phyloP scores from a whole-genome alignment of 2,888 invertebrate genomes.

The Oeneis ivallda region DNA sequence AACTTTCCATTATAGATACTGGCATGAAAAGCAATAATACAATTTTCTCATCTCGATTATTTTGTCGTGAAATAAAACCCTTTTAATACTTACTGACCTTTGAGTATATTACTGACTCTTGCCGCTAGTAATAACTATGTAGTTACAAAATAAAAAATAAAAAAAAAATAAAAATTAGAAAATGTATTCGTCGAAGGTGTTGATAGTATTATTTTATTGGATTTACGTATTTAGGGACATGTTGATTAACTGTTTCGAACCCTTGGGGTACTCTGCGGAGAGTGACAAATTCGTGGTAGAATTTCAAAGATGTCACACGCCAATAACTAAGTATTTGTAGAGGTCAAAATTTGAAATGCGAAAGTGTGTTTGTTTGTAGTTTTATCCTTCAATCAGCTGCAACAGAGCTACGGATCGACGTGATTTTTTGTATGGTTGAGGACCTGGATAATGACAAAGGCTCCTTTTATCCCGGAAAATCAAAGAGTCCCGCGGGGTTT shows the following conservation, averaged over 20 bases:
- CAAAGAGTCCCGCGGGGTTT: too few relatives aligned
- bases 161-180: too few relatives aligned
- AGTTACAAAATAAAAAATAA: too few relatives aligned
- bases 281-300: neutral
- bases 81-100: neutral
- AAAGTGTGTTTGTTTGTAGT: too few relatives aligned
- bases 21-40: conserved; percentile 1
- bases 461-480: too few relatives aligned
- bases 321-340: neutral
- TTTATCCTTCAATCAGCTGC: too few relatives aligned
- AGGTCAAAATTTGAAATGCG: neutral
- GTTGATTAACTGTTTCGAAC: neutral
- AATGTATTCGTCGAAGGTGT: neutral
- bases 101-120: too few relatives aligned
- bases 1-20: neutral
- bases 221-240: neutral
- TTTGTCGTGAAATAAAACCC: neutral
- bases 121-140: neutral
- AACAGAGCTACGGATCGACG: too few relatives aligned
- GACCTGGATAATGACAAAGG: too few relatives aligned
- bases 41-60: neutral
- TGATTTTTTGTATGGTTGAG: too few relatives aligned
- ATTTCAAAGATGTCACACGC: neutral
- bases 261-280: neutral
- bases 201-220: neutral